Evolutionary conservation across 2,113 vertebrate genomes (phyloP), one percentile per base, ranked within the genome.

Genomic region (Crypturellus undulatus): DNA sequence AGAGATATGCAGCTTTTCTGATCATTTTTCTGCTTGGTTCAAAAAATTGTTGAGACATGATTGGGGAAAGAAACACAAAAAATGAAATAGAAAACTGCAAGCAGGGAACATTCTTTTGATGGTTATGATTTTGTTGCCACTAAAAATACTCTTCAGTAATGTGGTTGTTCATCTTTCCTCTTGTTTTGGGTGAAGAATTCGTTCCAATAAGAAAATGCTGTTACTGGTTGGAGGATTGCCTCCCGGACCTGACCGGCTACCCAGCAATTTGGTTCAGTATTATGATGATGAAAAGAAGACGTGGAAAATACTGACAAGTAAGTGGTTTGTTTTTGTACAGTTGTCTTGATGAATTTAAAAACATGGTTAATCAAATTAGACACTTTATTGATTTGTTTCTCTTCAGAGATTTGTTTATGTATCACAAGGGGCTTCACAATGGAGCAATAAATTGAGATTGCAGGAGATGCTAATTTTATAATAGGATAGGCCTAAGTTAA

Each of bases 261-360:
- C 99, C 95, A 99, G 99, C 98, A 99, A 99, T 98, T 98, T 99
- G 98, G 99, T 99, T 98, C 99, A 99, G 97, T 99, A 99, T 98
- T 99, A 99, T 36, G 99, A 99, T 59, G 99, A 99, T 75, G 99
- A 99, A 97, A 99, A 99, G 98, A 99, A 99, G 98, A 99, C 99
- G 4, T 99, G 99, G 99, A 99, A 99, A 98, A 99, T 99, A 97
- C 99, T 99, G 96, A 99, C 99, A 98, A 99, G 99, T 99, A 98
- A 99, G 99, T 99, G 86, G 68, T 94, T 97, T 97, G 67, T 93
- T 97, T 94, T 96, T 94, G 73, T 95, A 92, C 87, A 96, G 90
- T 94, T 97, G 92, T 97, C 96, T 96, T 94, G 94, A 96, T 96
- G 97, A 96, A 97, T 97, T 97, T 40, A 88, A 97, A 98, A 97